Evolutionary conservation across 2,797 vertebrate species (phyloP).

Genomic region (Anguilla marmorata): DNA sequence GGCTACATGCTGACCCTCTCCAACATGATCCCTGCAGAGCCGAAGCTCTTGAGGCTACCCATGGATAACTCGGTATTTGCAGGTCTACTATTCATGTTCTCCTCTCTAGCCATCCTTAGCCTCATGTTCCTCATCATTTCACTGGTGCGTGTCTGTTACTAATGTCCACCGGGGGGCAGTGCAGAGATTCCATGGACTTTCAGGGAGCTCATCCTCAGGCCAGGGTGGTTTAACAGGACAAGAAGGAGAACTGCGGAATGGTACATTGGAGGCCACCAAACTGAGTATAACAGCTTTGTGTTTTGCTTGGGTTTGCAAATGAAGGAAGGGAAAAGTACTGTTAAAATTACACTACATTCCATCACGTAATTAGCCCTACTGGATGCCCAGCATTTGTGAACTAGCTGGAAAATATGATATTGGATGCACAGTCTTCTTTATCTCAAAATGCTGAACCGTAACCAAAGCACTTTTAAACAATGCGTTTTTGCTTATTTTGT

Average conservation of each 20-base stretch:
- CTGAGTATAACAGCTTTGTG: background rate
- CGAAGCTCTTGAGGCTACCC: constrained; percentile 72
- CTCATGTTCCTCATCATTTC: constrained; percentile 75
- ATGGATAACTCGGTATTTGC: constrained; percentile 76
- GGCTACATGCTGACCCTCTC: constrained; percentile 93
- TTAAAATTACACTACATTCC: background rate
- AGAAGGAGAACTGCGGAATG: constrained; percentile 18
- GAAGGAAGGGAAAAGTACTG: background rate
- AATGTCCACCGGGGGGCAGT: constrained; percentile 35
- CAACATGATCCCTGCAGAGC: constrained; percentile 92
- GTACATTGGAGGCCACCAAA: constrained; percentile 15
- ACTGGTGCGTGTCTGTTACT: constrained; percentile 70
- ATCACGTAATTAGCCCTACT: background rate
- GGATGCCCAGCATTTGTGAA: background rate
- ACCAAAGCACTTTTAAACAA: background rate
- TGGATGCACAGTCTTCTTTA: background rate
- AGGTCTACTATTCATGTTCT: constrained; percentile 81
- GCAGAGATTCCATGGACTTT: constrained; percentile 6
- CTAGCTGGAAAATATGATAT: background rate
- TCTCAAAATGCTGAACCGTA: background rate
- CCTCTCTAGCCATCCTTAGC: constrained; percentile 74
- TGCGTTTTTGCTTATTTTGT: background rate
- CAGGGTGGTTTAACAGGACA: constrained; percentile 1
- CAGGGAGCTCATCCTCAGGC: background rate
- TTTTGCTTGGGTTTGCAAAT: background rate